These are phyloP conservation scores for Mus musculus DNA, from an alignment of 2,113 vertebrate species.

Conservation along the genomic window GRCm39 chr13:26366501-26367000, in stretches of 20 bases:
- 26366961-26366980: neutral
- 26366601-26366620: constrained; percentile 41
- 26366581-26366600: constrained; percentile 39
- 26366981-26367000: neutral
- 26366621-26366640: constrained; percentile 57
- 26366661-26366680: neutral
- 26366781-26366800: neutral
- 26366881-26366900: neutral
- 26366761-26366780: constrained; percentile 20
- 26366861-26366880: neutral
- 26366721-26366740: neutral
- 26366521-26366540: constrained; percentile 31
- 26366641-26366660: constrained; percentile 45
- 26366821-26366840: neutral
- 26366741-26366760: neutral
- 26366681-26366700: constrained; percentile 43
- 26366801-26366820: constrained; percentile 1
- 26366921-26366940: neutral
- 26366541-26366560: constrained; percentile 34
- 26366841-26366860: neutral
- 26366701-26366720: constrained; percentile 47
- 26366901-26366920: neutral
- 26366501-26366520: neutral
- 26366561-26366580: constrained; percentile 52
- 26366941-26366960: constrained; percentile 13